These are phyloP conservation scores for Mungos mungo DNA, from an alignment of 2,113 vertebrate genomes.

Conservation along the genomic window DNA sequence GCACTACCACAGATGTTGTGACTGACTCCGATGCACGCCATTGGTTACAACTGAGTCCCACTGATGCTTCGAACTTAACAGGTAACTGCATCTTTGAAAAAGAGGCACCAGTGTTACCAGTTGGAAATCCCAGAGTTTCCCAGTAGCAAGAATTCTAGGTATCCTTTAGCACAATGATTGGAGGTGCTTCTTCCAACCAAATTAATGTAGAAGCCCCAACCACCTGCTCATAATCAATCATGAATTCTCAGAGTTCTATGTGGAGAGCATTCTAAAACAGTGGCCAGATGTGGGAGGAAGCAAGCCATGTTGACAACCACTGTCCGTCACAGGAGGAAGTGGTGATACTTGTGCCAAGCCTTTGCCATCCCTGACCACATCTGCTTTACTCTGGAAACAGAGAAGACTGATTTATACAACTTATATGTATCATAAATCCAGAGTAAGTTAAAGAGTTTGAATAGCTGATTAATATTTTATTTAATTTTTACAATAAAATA, in stretches of 20 bases:
- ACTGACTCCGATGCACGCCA: constrained; percentile 87
- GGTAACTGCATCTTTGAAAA: constrained; percentile 82
- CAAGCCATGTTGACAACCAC: background rate
- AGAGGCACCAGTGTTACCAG: background rate
- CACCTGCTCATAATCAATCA: background rate
- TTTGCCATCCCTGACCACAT: background rate
- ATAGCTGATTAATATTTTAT: constrained; percentile 20
- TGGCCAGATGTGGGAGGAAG: background rate
- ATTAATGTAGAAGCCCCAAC: background rate
- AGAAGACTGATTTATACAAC: background rate
- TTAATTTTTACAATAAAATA: background rate
- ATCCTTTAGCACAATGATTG: background rate
- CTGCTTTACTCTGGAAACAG: background rate
- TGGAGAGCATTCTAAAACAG: background rate
- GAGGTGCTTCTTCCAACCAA: background rate
- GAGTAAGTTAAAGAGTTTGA: background rate
- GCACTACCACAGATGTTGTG: constrained; percentile 86
- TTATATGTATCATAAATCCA: background rate
- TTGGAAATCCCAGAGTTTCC: background rate
- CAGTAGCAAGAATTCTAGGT: background rate
- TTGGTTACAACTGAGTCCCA: constrained; percentile 92
- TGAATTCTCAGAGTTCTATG: background rate
- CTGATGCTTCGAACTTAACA: constrained; percentile 89
- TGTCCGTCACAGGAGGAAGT: background rate
- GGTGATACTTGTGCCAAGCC: background rate